Conservation (phyloP, 1,140 invertebrate species). For the Conopomorpha cramerella region DNA sequence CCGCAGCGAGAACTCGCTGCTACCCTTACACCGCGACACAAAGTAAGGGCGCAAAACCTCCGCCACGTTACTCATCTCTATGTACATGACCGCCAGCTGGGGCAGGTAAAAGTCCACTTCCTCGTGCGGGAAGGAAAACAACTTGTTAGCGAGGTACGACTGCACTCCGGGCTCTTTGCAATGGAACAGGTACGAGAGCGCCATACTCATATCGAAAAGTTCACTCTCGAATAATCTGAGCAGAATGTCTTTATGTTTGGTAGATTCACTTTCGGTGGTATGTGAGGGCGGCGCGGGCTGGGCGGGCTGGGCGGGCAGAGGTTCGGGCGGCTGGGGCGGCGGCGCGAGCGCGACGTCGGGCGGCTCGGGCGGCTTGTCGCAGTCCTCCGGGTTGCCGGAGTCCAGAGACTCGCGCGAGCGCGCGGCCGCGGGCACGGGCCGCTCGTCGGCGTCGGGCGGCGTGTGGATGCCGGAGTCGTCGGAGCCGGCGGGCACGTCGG, state of each 20-base stretch:
- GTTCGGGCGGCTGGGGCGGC: conserved; percentile 24
- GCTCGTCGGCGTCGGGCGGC: conserved; percentile 42
- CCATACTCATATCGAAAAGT: conserved; percentile 97
- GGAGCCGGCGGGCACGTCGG: conserved; percentile 77
- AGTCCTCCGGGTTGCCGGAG: conserved; percentile 65
- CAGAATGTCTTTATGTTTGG: conserved; percentile 63
- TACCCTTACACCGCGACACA: conserved; percentile 90
- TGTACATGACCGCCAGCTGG: conserved; percentile 97
- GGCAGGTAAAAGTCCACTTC: conserved; percentile 98
- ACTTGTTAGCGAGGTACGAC: conserved; percentile 93
- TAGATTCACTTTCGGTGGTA: conserved; percentile 19
- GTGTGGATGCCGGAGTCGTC: conserved; percentile 85
- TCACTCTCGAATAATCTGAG: conserved; percentile 94
- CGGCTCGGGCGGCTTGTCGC: conserved; percentile 51
- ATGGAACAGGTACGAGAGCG: conserved; percentile 96
- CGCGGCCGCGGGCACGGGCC: conserved; percentile 31
- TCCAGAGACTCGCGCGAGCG: conserved; percentile 73
- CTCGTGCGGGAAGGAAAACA: conserved; percentile 90
- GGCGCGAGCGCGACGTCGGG: conserved; percentile 35
- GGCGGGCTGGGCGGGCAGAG: conserved; percentile 48
- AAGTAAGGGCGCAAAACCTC: conserved; percentile 95
- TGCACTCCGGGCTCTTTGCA: conserved; percentile 98
- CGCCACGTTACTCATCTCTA: conserved; percentile 95
- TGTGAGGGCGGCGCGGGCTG: conserved; percentile 8
- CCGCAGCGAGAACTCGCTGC: conserved; percentile 93